A percentile compares a stretch with the other conserved stretches of the same genome.
Conservation (phyloP, 2,113 vertebrate species). For the Xenopus laevis region DNA sequence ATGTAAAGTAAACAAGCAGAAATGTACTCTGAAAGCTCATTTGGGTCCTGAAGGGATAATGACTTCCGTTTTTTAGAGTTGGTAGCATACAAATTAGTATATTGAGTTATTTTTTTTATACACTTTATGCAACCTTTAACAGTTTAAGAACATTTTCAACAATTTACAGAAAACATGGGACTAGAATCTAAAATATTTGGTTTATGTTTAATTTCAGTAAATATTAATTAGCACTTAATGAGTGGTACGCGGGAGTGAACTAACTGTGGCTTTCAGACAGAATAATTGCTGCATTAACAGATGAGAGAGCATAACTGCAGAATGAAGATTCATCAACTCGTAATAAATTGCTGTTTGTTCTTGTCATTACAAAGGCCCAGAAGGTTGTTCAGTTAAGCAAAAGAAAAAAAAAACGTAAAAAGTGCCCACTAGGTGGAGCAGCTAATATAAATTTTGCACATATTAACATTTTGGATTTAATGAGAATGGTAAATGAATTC, state of each 20-base stretch:
- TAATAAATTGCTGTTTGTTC: slow-evolving; percentile 28
- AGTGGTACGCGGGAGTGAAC: not conserved
- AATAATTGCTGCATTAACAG: slow-evolving; percentile 20
- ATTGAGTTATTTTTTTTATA: too few species aligned
- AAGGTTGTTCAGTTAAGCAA: slow-evolving; percentile 5
- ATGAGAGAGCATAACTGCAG: not conserved
- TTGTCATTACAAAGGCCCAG: slow-evolving; percentile 6
- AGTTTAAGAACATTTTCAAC: too few species aligned
- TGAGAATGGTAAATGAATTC: too few species aligned
- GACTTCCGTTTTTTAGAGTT: too few species aligned
- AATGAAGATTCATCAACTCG: not conserved
- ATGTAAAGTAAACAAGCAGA: too few species aligned
- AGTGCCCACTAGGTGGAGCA: slow-evolving; percentile 28
- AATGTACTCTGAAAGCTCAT: too few species aligned
- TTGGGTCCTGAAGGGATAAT: too few species aligned
- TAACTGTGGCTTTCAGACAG: slow-evolving; percentile 13
- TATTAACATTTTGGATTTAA: not conserved
- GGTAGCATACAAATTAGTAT: too few species aligned
- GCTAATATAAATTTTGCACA: not conserved
- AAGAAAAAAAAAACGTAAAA: not conserved
- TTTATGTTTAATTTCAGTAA: not conserved
- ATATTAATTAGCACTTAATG: slow-evolving; percentile 16
- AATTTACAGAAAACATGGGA: not conserved
- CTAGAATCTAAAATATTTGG: not conserved
- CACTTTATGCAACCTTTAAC: too few species aligned